These are phyloP conservation scores for Clunio marinus DNA, from an alignment of 2,888 invertebrate species.

Conservation along the genomic window DNA sequence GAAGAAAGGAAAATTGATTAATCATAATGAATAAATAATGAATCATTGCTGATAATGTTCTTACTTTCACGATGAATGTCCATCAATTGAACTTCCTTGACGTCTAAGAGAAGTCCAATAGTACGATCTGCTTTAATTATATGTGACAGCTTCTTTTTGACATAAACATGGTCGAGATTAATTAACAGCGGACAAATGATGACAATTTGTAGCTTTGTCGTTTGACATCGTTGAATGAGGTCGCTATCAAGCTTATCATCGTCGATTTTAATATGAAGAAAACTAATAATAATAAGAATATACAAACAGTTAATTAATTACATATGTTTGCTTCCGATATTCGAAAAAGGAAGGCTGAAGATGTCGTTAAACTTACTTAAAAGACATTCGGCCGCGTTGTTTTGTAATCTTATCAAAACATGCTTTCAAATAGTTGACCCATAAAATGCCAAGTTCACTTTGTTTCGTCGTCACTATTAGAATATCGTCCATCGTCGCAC, in stretches of 20 bases:
- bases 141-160: constrained; percentile 48
- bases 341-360: constrained; percentile 10
- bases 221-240: constrained; percentile 54
- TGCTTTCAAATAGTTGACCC: constrained; percentile 76
- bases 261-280: constrained; percentile 69
- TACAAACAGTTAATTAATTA: constrained; percentile 36
- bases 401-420: constrained; percentile 82
- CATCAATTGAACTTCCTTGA: constrained; percentile 66
- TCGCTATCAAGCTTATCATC: constrained; percentile 53
- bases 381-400: constrained; percentile 72
- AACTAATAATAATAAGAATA: constrained; percentile 55
- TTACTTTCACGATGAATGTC: constrained; percentile 66
- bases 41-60: constrained; percentile 11
- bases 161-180: constrained; percentile 51
- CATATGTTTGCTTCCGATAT: constrained; percentile 22
- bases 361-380: constrained; percentile 60
- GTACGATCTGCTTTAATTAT: constrained; percentile 62
- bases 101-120: constrained; percentile 75
- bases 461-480: constrained; percentile 73
- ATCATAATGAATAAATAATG: not conserved
- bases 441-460: constrained; percentile 71
- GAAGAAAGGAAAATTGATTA: constrained; percentile 22
- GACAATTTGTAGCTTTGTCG: constrained; percentile 72
- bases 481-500: constrained; percentile 66
- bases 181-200: constrained; percentile 74